These are phyloP conservation scores for Lampris megalopsis DNA, from an alignment of 2,113 vertebrate genomes.

Conservation along the genomic window DNA sequence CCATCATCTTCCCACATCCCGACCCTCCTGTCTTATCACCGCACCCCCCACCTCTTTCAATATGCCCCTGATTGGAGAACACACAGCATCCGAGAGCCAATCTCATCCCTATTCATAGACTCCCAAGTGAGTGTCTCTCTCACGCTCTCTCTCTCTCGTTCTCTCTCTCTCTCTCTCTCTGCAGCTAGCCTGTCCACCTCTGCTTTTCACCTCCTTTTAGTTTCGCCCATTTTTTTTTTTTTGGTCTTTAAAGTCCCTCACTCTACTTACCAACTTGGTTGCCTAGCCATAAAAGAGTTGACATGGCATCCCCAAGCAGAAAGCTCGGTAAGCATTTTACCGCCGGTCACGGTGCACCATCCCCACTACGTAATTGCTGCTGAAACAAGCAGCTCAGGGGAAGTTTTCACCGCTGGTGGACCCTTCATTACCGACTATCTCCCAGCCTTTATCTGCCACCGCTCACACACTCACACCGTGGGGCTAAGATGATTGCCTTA, in stretches of 20 bases:
- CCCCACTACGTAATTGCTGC: conserved; percentile 72
- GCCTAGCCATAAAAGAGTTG: conserved; percentile 51
- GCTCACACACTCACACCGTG: conserved; percentile 44
- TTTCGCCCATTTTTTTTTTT: conserved; percentile 62
- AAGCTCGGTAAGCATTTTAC: conserved; percentile 67
- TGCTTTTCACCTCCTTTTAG: conserved; percentile 49
- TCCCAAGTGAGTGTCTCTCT: background rate
- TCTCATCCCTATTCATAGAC: conserved; percentile 66
- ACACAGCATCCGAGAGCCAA: conserved; percentile 40
- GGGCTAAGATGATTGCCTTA: conserved; percentile 63
- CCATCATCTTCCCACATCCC: conserved; percentile 27
- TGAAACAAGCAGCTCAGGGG: conserved; percentile 75
- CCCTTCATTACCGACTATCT: conserved; percentile 76
- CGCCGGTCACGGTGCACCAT: conserved; percentile 60
- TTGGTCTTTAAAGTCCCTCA: conserved; percentile 55
- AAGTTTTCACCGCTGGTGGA: conserved; percentile 55
- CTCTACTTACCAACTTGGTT: conserved; percentile 33
- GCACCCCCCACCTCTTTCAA: conserved; percentile 26
- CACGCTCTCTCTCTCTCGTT: background rate
- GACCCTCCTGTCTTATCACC: conserved; percentile 45
- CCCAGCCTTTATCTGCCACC: conserved; percentile 70
- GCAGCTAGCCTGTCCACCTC: background rate
- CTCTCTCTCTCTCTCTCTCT: background rate
- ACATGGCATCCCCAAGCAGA: conserved; percentile 64
- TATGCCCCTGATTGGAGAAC: conserved; percentile 56